These are phyloP conservation scores for Leuciscus idus DNA, from an alignment of 2,113 vertebrate genomes.

Conservation along the genomic window DNA sequence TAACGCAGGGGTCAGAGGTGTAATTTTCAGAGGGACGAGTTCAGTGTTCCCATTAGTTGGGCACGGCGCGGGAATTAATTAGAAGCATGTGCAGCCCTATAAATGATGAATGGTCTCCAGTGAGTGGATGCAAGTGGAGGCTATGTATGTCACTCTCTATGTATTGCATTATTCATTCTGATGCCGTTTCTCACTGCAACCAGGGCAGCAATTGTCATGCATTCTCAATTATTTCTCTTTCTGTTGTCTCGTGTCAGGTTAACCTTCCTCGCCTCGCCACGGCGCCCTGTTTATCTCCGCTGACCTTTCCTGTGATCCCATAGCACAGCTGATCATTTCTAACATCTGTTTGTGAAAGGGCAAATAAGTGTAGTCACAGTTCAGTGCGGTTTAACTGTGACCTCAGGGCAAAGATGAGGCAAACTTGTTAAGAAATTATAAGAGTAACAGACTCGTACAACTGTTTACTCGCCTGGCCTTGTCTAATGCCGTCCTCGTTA, in stretches of 20 bases:
- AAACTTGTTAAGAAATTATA: slow-evolving; percentile 32
- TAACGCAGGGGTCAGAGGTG: slow-evolving; percentile 45
- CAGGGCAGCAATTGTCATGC: slow-evolving; percentile 17
- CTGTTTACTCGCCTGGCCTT: not conserved
- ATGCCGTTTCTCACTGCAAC: slow-evolving; percentile 14
- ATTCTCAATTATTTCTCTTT: slow-evolving; percentile 13
- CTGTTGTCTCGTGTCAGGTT: not conserved
- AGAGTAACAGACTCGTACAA: slow-evolving; percentile 51
- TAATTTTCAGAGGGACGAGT: slow-evolving; percentile 44
- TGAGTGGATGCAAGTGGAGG: slow-evolving; percentile 42
- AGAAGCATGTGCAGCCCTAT: slow-evolving; percentile 22
- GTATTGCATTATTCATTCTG: slow-evolving; percentile 38
- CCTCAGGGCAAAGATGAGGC: not conserved
- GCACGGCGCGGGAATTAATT: slow-evolving; percentile 50
- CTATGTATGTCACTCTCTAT: slow-evolving; percentile 39
- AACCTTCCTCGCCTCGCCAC: slow-evolving; percentile 2
- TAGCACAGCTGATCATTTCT: slow-evolving; percentile 25
- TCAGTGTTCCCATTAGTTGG: slow-evolving; percentile 52
- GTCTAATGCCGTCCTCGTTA: not conserved
- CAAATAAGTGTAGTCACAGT: slow-evolving; percentile 34
- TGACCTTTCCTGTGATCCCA: slow-evolving; percentile 31
- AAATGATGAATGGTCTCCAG: slow-evolving; percentile 43
- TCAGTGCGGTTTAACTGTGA: slow-evolving; percentile 1
- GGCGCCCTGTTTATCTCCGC: not conserved
- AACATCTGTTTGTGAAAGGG: slow-evolving; percentile 45